Evolutionary conservation across 2,113 vertebrate species (phyloP).

Genomic region (Tenrec ecaudatus): DNA sequence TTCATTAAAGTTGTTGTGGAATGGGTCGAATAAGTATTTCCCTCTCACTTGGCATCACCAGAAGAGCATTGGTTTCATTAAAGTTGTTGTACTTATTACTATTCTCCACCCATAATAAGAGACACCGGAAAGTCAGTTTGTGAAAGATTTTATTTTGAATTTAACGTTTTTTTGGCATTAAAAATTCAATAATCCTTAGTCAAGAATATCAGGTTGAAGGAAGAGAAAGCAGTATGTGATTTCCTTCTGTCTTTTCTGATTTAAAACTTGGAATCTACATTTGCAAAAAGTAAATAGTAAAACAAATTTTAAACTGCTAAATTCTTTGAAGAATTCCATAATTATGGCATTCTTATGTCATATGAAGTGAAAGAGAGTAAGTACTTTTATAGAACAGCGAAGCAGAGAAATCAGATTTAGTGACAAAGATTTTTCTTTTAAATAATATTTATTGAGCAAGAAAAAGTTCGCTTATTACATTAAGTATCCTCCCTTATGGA

Average conservation of each 20-base stretch:
- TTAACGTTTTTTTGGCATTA: neutral
- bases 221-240: neutral
- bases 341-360: neutral
- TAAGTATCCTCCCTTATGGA: conserved; percentile 52
- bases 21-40: conserved; percentile 1
- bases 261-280: conserved; percentile 8
- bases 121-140: neutral
- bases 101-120: neutral
- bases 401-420: conserved; percentile 6
- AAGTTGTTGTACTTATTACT: neutral
- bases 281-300: neutral
- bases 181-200: neutral
- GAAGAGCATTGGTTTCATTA: neutral
- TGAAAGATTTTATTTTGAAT: neutral
- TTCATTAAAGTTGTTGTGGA: no score
- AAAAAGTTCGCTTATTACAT: conserved; percentile 46
- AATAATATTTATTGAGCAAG: conserved; percentile 60
- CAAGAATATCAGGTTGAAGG: neutral
- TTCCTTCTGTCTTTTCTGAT: neutral
- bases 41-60: neutral
- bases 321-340: neutral
- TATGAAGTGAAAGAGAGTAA: neutral
- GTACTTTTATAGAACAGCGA: neutral
- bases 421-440: conserved; percentile 9
- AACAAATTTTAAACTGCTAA: neutral